These are phyloP conservation scores for Lagopus muta DNA, from an alignment of 2,113 vertebrate genomes.

Conservation along the genomic window DNA sequence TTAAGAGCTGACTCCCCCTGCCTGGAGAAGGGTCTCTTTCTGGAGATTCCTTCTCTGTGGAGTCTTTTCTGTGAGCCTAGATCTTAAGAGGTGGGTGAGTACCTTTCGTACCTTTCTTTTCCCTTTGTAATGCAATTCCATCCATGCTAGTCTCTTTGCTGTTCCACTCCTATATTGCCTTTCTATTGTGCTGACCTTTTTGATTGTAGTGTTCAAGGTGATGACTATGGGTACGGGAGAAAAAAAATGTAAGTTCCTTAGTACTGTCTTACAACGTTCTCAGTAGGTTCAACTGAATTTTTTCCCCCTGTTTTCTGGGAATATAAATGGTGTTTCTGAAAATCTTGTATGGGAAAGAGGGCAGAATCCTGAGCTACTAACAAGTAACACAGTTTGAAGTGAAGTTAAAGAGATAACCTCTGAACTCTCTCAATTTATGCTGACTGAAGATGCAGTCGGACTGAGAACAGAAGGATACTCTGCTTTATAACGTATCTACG, in stretches of 20 bases:
- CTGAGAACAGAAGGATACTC: neutral
- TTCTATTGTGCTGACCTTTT: too few relatives aligned
- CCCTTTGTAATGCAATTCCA: too few relatives aligned
- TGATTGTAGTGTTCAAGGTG: slow-evolving; percentile 55
- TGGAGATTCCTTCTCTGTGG: too few relatives aligned
- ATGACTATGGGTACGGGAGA: slow-evolving; percentile 67
- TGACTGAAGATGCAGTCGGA: neutral
- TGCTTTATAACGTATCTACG: neutral
- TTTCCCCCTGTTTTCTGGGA: neutral
- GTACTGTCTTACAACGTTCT: neutral
- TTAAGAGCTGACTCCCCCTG: too few relatives aligned
- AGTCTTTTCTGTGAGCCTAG: too few relatives aligned
- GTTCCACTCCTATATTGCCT: too few relatives aligned
- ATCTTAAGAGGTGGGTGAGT: too few relatives aligned
- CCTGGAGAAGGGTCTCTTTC: too few relatives aligned
- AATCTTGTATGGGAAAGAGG: neutral
- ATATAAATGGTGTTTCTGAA: neutral
- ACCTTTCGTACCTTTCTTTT: too few relatives aligned
- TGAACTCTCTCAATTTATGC: neutral
- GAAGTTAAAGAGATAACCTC: neutral
- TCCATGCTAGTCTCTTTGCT: too few relatives aligned
- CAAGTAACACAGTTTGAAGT: neutral
- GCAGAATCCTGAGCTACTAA: neutral
- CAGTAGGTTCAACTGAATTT: neutral
- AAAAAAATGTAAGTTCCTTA: neutral